Base-by-base conservation (phyloP, 2,888 invertebrate genomes). In the Drosophila tanythrix region DNA sequence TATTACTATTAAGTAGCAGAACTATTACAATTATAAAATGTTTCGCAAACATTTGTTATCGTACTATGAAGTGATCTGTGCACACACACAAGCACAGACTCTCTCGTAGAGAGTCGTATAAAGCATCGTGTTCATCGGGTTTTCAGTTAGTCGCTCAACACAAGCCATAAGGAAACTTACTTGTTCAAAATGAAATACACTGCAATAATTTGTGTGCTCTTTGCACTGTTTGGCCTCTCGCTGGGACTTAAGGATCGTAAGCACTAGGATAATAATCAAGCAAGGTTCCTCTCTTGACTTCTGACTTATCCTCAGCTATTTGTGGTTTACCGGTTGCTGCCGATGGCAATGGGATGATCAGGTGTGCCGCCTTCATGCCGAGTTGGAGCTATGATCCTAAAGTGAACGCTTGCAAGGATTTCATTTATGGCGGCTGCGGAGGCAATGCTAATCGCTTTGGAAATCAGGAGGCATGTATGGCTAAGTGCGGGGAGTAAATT, bases 181-280 rank as follows among this genome's bases (percentile, higher is more conserved):
- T 29, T 27, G 35, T n/a, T 52, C 7, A 56, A 40, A 25, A 67
- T 84, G 84, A 84, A 88, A 69, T 81, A 76, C 53, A 27, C 67
- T 29, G 68, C 68, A 7, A 55, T 65, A 1, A 15, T 88, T 48
- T 70, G 78, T 27, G 38, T 86, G 51, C 18, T 84, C 46, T 79
- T 79, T 4, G 86, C 82, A 6, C 52, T 90, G 2, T 57, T 88
- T 40, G 76, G 76, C 10, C 36, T 76, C 0, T 59, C 80, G 1
- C n/a, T 78, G 38, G 89, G 62, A 21, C 35, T 84, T 5, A 89
- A 84, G 74, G 62, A 83, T 81, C 57, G 90, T 90, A 68, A 75
- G 87, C 62, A 31, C 2, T 11, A 2, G 2, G 10, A 46, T 1
- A 7, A 3, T 18, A 27, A 18, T 21, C 6, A 29, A 10, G 21